Evolutionary conservation across 1,140 invertebrate species (phyloP).

Genomic region (Drosophila jambulina): DNA sequence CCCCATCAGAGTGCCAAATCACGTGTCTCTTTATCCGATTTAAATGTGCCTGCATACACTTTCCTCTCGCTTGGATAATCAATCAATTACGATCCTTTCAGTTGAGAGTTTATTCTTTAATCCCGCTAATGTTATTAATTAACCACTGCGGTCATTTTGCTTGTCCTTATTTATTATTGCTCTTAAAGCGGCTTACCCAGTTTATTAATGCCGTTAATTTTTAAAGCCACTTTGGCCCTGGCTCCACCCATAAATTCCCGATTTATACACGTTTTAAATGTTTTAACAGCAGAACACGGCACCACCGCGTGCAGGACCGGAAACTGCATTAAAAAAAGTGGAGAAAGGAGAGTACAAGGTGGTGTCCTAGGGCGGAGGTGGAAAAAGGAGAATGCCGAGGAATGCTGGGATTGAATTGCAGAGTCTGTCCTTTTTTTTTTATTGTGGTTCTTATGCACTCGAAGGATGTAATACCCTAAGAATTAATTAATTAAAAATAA

Average conservation of each 20-base stretch:
- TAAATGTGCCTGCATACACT: background rate
- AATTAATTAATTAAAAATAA: background rate
- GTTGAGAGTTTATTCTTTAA: conserved; percentile 2
- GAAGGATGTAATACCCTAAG: background rate
- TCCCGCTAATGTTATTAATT: conserved; percentile 55
- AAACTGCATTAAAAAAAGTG: conserved; percentile 51
- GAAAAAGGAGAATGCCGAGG: conserved; percentile 23
- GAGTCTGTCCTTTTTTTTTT: background rate
- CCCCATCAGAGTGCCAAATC: background rate
- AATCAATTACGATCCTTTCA: conserved; percentile 23
- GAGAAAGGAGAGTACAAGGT: conserved; percentile 19
- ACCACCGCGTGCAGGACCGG: conserved; percentile 28
- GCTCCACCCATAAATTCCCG: conserved; percentile 47
- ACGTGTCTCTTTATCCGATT: background rate
- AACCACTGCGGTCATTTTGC: conserved; percentile 17
- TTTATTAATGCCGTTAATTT: conserved; percentile 71
- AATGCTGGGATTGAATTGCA: conserved; percentile 45
- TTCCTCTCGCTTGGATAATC: background rate
- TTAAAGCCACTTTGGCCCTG: conserved; percentile 64
- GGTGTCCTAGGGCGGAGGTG: conserved; percentile 18
- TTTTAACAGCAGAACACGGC: conserved; percentile 55
- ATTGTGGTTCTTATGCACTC: background rate
- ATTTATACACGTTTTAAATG: conserved; percentile 70
- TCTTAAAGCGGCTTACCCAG: conserved; percentile 26
- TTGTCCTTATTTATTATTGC: conserved; percentile 31